A percentile compares a stretch with the other conserved stretches of the same genome.
These are phyloP conservation scores for Echeneis naucrates DNA, from an alignment of 2,797 vertebrate genomes.

Conservation along the genomic window DNA sequence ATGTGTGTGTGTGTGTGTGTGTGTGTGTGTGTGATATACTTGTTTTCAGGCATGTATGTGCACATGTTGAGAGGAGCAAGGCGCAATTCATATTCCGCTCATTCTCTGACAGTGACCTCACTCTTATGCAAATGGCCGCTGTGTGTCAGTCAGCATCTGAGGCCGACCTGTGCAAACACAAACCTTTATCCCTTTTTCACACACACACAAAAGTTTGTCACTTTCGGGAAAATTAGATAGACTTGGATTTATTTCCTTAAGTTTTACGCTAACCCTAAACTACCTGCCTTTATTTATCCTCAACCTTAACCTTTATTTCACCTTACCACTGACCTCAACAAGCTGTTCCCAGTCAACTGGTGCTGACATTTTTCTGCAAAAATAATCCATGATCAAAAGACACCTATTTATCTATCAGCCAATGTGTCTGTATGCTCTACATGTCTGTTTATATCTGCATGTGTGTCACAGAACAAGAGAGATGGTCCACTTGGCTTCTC, in stretches of 20 bases:
- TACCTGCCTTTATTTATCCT: too few species aligned
- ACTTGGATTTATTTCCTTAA: too few species aligned
- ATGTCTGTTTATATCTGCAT: neutral
- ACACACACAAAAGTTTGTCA: too few species aligned
- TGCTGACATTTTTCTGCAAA: neutral
- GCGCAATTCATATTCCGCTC: conserved; percentile 67
- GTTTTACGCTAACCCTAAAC: too few species aligned
- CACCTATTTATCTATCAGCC: neutral
- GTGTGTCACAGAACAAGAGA: neutral
- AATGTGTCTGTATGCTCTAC: neutral
- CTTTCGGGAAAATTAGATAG: too few species aligned
- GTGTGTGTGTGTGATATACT: neutral
- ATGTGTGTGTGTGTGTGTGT: conserved; percentile 18
- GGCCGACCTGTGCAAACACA: conserved; percentile 32
- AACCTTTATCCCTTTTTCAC: neutral
- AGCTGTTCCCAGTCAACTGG: neutral
- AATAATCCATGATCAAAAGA: neutral
- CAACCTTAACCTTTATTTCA: too few species aligned
- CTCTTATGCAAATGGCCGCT: conserved; percentile 68
- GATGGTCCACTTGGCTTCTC: neutral
- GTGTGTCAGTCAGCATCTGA: conserved; percentile 48
- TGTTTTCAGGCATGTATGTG: neutral
- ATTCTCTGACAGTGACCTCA: conserved; percentile 66
- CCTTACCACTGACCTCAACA: neutral
- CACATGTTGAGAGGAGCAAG: conserved; percentile 17